Evolutionary conservation across 1,140 invertebrate genomes (phyloP).

Genomic region (Pseudachorutes palmiensis): DNA sequence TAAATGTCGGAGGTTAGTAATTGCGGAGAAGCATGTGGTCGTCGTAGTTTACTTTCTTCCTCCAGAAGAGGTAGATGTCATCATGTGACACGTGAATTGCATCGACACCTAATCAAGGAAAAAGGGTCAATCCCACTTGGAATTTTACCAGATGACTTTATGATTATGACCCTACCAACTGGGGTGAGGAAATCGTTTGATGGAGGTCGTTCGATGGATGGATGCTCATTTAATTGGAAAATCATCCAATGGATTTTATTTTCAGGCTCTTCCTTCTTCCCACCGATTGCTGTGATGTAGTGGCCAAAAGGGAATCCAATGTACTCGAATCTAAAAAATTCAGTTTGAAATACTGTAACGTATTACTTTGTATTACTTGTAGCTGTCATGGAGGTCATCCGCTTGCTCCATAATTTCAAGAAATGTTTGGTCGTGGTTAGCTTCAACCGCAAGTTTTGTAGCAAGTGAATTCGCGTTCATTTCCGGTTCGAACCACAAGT

Average conservation of each 20-base stretch:
- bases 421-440: background rate
- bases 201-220: background rate
- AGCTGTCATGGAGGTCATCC: background rate
- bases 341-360: background rate
- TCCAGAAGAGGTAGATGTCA: background rate
- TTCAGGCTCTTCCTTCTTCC: background rate
- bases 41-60: background rate
- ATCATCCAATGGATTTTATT: background rate
- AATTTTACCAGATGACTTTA: background rate
- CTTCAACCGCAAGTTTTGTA: background rate
- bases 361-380: background rate
- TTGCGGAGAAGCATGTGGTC: background rate
- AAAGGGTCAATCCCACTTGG: background rate
- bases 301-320: background rate
- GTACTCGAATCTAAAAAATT: background rate
- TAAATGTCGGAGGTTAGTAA: no score
- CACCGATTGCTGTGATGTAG: background rate
- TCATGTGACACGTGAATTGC: background rate
- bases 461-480: background rate
- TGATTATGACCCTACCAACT: background rate
- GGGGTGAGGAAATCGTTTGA: background rate
- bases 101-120: background rate
- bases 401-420: background rate
- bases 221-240: background rate
- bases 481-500: background rate